These are phyloP conservation scores for Trichogramma evanescens DNA, from an alignment of 2,888 invertebrate genomes.

Conservation along the genomic window DNA sequence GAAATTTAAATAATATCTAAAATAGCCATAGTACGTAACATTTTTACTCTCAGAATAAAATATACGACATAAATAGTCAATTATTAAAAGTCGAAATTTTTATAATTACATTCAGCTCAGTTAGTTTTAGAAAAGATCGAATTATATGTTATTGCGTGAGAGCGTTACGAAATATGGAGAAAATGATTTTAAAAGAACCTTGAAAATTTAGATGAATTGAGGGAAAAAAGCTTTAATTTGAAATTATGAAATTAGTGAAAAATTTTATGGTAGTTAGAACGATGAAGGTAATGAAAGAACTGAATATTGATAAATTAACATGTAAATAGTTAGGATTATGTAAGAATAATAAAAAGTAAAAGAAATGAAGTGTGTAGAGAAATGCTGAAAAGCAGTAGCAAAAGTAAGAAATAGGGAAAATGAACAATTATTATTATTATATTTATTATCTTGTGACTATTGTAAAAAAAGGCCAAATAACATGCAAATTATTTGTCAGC, in stretches of 20 bases:
- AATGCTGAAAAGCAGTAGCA: slow-evolving; percentile 4
- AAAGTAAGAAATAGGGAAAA: slow-evolving; percentile 25
- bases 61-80: too few relatives aligned
- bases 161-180: too few relatives aligned
- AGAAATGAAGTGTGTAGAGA: background rate
- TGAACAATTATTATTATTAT: slow-evolving; percentile 29
- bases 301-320: slow-evolving; percentile 49
- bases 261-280: slow-evolving; percentile 47
- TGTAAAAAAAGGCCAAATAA: slow-evolving; percentile 48
- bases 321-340: slow-evolving; percentile 42
- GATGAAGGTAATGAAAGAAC: slow-evolving; percentile 44
- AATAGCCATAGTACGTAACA: too few relatives aligned
- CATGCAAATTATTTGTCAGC: slow-evolving; percentile 39
- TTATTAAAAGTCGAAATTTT: too few relatives aligned
- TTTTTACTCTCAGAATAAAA: too few relatives aligned
- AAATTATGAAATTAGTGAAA: slow-evolving; percentile 40
- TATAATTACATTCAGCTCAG: too few relatives aligned
- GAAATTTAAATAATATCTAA: too few relatives aligned
- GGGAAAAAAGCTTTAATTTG: slow-evolving; percentile 43
- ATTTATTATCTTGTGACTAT: slow-evolving; percentile 37
- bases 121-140: too few relatives aligned
- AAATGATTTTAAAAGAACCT: too few relatives aligned
- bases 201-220: slow-evolving; percentile 15
- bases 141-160: too few relatives aligned
- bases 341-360: slow-evolving; percentile 9